Percentiles rank a stretch among this genome's conserved stretches.
Evolutionary conservation across 2,797 vertebrate genomes (phyloP).

Genomic region (Phaenicophaeus curvirostris): DNA sequence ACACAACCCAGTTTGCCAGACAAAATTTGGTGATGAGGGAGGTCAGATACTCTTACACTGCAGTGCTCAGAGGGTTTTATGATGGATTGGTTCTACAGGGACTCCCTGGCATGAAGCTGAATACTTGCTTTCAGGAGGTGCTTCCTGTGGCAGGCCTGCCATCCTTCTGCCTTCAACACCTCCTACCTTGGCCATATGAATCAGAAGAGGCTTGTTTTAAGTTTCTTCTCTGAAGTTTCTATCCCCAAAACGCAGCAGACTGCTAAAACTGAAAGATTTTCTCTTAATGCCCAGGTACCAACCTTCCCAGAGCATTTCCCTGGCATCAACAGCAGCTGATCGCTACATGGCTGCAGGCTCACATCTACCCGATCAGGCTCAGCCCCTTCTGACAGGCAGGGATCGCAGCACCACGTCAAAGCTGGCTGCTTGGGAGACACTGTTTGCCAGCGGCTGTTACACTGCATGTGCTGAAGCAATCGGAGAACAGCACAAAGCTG

Average conservation of each 20-base stretch:
- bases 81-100: background rate
- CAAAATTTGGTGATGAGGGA: background rate
- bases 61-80: background rate
- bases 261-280: background rate
- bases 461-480: background rate
- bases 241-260: background rate
- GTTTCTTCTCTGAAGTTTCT: background rate
- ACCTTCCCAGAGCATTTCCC: background rate
- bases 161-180: background rate
- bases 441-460: background rate
- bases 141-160: background rate
- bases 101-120: background rate
- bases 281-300: background rate
- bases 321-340: background rate
- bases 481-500: background rate
- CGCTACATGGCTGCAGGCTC: background rate
- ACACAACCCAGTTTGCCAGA: accelerated
- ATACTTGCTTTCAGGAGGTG: background rate
- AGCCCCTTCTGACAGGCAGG: background rate
- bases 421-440: background rate
- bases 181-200: background rate
- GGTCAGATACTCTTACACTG: background rate
- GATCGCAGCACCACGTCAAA: background rate
- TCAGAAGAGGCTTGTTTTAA: background rate
- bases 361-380: background rate